A percentile compares a stretch with the other conserved stretches of the same genome.
Evolutionary conservation across 92 coral and sea anemone genomes (phyloP).

Genomic region (Palythoa heliodiscus): DNA sequence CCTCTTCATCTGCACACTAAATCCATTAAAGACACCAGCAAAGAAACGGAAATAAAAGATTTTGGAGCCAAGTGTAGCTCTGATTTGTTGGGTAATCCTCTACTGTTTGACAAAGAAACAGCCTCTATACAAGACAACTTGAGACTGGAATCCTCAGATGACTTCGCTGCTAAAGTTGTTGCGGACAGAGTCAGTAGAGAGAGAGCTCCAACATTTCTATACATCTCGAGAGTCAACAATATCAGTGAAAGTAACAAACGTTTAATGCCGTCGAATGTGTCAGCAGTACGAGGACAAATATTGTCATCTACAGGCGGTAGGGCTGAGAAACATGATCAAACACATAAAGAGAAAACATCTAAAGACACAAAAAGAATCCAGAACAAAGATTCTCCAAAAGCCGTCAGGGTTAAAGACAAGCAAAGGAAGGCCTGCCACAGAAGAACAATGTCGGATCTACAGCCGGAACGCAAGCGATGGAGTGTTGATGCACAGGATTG

Average conservation of each 20-base stretch:
- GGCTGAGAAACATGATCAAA: background rate
- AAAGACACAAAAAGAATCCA: background rate
- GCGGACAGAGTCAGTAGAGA: background rate
- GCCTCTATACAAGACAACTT: background rate
- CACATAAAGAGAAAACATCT: background rate
- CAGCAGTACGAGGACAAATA: background rate
- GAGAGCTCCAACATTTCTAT: background rate
- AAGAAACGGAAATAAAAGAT: background rate
- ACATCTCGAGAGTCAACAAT: slow-evolving; percentile 1
- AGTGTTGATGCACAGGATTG: background rate
- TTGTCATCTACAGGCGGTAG: background rate
- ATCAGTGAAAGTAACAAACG: background rate
- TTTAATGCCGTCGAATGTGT: background rate
- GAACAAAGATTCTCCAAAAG: background rate
- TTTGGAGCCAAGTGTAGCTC: background rate
- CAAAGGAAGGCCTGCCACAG: slow-evolving; percentile 5
- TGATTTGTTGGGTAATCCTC: background rate
- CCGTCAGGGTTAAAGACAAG: background rate
- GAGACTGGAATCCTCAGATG: background rate
- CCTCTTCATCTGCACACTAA: background rate
- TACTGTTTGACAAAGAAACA: background rate
- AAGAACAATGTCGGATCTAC: slow-evolving; percentile 39
- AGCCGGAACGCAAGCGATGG: slow-evolving; percentile 31
- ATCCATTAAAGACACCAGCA: background rate
- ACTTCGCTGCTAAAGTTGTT: background rate